A percentile compares a stretch with the other conserved stretches of the same genome.
Conservation (phyloP, 2,888 invertebrate species). For the Noctua comes region DNA sequence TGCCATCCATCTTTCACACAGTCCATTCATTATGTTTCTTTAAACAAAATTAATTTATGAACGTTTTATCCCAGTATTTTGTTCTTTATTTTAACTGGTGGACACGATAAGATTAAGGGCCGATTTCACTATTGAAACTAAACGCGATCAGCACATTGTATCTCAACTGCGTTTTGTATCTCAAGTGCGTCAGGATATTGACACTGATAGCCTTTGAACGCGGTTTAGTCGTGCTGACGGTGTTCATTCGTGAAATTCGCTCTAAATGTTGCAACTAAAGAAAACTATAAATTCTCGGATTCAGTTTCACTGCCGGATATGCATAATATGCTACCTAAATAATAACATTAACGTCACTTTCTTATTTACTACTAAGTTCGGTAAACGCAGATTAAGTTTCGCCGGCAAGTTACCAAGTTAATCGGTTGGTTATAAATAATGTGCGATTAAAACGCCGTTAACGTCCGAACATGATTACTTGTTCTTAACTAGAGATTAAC, state of each 20-base stretch:
- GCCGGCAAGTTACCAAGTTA: constrained; percentile 44
- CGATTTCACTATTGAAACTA: background rate
- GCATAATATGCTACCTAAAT: constrained; percentile 33
- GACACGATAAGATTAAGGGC: background rate
- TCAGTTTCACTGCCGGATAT: constrained; percentile 18
- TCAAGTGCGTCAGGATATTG: background rate
- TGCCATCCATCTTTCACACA: background rate
- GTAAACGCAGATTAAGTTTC: constrained; percentile 51
- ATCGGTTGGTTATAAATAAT: constrained; percentile 62
- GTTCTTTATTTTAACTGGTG: background rate
- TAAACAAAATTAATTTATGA: background rate
- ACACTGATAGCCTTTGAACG: background rate
- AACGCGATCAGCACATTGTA: background rate
- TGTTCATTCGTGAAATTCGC: background rate
- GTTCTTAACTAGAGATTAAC: constrained; percentile 36
- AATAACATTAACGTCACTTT: constrained; percentile 53
- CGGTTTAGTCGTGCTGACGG: background rate
- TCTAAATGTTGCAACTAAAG: background rate
- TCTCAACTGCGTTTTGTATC: background rate
- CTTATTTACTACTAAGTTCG: constrained; percentile 44
- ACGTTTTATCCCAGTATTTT: background rate
- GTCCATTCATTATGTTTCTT: background rate
- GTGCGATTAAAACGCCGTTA: constrained; percentile 59
- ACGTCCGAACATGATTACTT: constrained; percentile 48
- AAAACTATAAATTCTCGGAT: background rate